Conservation (phyloP, 2,113 vertebrate genomes). For the Seriola aureovittata region DNA sequence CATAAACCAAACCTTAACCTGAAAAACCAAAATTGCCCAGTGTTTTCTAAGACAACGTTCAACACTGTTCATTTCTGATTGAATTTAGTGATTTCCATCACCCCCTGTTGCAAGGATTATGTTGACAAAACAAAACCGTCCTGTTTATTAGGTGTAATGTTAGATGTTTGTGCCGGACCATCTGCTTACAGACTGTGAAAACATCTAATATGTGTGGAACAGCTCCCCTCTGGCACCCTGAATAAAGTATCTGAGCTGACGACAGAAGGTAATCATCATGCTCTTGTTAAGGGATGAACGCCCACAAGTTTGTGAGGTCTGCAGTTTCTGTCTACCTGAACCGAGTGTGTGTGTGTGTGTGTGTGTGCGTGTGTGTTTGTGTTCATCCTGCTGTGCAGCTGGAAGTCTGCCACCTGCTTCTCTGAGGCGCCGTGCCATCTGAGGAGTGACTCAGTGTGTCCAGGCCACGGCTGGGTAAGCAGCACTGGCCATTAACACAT, state of each 20-base stretch:
- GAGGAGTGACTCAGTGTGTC: conserved; percentile 75
- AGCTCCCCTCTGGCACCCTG: neutral
- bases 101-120: neutral
- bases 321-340: neutral
- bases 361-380: conserved; percentile 23
- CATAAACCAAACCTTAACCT: too few relatives aligned
- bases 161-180: conserved; percentile 21
- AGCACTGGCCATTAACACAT: conserved; percentile 76
- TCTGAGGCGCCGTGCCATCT: conserved; percentile 42
- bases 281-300: conserved; percentile 22
- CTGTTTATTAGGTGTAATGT: neutral
- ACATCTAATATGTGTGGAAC: conserved; percentile 32
- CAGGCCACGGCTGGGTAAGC: conserved; percentile 68
- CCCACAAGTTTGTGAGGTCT: conserved; percentile 4
- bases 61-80: too few relatives aligned
- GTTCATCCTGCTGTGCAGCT: conserved; percentile 6
- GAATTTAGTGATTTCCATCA: too few relatives aligned
- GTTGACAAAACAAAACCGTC: conserved; percentile 2
- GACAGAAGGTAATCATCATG: neutral
- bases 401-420: conserved; percentile 65
- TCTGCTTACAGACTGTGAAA: conserved; percentile 27
- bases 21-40: too few relatives aligned
- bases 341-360: conserved; percentile 15
- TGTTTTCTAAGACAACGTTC: too few relatives aligned
- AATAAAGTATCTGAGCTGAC: neutral